A percentile compares a stretch with the other conserved stretches of the same genome.
Evolutionary conservation across 2,797 vertebrate species (phyloP).

Genomic region (Balearica regulorum): DNA sequence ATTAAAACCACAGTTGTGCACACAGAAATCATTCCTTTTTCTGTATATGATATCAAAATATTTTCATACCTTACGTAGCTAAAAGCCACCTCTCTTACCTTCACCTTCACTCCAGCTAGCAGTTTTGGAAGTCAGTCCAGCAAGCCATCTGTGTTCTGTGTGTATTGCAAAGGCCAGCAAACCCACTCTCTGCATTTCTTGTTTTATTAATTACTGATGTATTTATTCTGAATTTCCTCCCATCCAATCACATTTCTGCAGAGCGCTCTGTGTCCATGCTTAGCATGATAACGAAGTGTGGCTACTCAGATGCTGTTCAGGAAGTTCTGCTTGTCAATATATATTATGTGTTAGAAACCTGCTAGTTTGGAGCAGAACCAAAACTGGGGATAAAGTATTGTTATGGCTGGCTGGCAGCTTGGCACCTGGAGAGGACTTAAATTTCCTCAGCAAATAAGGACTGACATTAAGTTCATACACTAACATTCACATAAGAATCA

Average conservation of each 20-base stretch:
- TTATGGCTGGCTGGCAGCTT: neutral
- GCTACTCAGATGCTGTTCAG: neutral
- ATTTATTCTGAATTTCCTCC: neutral
- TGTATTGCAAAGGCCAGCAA: neutral
- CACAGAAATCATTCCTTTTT: neutral
- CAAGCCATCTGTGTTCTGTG: neutral
- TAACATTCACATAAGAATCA: neutral
- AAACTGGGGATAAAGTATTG: neutral
- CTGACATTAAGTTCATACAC: neutral
- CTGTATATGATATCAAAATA: neutral
- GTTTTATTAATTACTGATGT: neutral
- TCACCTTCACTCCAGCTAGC: neutral
- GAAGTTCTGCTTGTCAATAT: neutral
- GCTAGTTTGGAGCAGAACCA: neutral
- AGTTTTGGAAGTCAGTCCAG: neutral
- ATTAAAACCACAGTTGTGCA: neutral
- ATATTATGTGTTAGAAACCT: neutral
- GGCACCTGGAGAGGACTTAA: neutral
- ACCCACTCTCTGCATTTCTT: neutral
- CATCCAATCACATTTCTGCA: neutral
- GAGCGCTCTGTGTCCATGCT: neutral
- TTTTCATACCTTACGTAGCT: neutral
- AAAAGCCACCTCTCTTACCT: neutral
- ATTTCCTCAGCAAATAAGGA: neutral
- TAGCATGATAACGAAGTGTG: neutral